These are phyloP conservation scores for Andinoacara biseriatus DNA, from an alignment of 2,113 vertebrate genomes.

Conservation along the genomic window DNA sequence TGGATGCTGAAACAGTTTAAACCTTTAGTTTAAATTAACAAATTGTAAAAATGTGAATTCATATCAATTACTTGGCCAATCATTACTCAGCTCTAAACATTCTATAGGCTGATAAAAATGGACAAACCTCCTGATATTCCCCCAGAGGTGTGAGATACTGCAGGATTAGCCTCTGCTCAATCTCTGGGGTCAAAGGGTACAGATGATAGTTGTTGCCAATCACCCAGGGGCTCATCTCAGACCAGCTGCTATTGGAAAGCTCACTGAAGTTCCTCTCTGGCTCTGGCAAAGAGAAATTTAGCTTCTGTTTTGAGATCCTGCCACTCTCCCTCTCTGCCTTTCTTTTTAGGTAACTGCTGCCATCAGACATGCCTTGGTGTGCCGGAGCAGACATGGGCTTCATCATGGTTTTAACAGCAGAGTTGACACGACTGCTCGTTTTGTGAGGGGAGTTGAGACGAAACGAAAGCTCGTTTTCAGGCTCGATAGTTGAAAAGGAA, in stretches of 20 bases:
- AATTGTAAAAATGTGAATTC: neutral
- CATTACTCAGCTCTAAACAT: neutral
- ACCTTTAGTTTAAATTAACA: neutral
- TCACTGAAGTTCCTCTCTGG: conserved; percentile 91
- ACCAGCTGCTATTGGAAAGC: conserved; percentile 99
- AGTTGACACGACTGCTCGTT: conserved; percentile 84
- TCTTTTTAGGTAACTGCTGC: conserved; percentile 78
- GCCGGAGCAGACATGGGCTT: conserved; percentile 79
- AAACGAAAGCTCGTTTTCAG: conserved; percentile 87
- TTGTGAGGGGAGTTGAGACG: conserved; percentile 86
- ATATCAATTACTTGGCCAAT: neutral
- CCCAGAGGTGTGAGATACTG: conserved; percentile 97
- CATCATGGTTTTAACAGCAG: conserved; percentile 83
- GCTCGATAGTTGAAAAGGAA: conserved; percentile 68
- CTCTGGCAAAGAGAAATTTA: conserved; percentile 89
- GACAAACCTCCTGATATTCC: conserved; percentile 96
- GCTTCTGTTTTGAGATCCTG: conserved; percentile 90
- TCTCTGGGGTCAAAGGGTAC: conserved; percentile 93
- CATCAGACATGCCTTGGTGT: conserved; percentile 62
- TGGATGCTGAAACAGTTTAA: neutral
- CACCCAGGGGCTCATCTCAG: conserved; percentile 98
- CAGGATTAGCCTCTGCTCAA: conserved; percentile 96
- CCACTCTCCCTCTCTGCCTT: conserved; percentile 85
- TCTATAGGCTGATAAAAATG: neutral
- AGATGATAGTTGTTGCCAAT: conserved; percentile 98